Conservation (phyloP, 2,113 vertebrate species). For the Isurus oxyrinchus region DNA sequence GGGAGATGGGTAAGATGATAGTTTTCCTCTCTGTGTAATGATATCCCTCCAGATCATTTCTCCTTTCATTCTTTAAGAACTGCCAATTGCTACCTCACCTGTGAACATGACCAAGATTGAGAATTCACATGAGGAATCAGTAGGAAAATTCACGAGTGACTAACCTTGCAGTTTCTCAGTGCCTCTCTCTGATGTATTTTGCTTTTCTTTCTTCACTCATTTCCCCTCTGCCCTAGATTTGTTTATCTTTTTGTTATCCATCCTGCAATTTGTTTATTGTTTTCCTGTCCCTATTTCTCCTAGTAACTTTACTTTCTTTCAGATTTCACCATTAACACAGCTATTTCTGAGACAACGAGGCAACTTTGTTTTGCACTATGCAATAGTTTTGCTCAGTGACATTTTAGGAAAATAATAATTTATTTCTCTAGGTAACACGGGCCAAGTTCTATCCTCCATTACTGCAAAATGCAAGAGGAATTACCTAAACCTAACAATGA, state of each 20-base stretch:
- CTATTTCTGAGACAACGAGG: background rate
- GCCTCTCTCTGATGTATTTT: background rate
- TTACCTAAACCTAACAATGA: background rate
- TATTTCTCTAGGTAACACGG: background rate
- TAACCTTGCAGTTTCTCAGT: background rate
- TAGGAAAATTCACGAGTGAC: background rate
- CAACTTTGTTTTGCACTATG: background rate
- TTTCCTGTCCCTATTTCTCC: background rate
- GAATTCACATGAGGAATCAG: background rate
- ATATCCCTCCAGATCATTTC: background rate
- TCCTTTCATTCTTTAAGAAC: background rate
- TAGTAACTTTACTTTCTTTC: background rate
- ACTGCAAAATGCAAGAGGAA: background rate
- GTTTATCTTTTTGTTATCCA: background rate
- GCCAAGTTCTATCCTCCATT: background rate
- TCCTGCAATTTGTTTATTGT: background rate
- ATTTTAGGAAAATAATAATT: background rate
- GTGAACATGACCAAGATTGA: background rate
- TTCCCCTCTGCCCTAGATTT: background rate
- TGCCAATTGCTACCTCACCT: background rate
- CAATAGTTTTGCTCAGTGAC: background rate
- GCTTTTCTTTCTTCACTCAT: background rate
- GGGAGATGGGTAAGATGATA: background rate
- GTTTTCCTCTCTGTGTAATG: background rate
- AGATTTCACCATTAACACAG: background rate